Evolutionary conservation across 2,113 vertebrate species (phyloP), one percentile per base, ranked within the genome.

Genomic region (Isichthys henryi): DNA sequence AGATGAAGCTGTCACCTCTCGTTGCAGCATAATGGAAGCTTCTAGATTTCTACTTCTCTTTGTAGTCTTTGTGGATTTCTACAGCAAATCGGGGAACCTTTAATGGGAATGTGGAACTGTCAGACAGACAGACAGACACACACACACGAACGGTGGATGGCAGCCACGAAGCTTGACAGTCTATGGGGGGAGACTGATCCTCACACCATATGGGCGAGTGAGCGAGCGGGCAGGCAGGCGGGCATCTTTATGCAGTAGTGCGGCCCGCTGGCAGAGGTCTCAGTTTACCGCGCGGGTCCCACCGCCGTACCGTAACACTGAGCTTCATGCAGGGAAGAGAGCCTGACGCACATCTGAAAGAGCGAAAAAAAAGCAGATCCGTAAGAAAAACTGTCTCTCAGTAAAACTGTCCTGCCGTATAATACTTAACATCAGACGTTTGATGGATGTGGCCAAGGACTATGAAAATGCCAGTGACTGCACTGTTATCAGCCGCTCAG

Each of bases 141-240:
- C 52, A 80, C 21, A 83, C 9, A 35, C 52, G 80, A 86, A 88
- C 88, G 58, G 21, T 3, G 43, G 17, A 43, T 50, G 85, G 39
- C 35, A 31, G 58, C 89, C 89, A 77, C 2, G 86, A 62, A 88
- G 23, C 3, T 31, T 17, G 83, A 88, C 84, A 90, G 89, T 92
- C 91, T 94, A 92, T 88, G 87, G 88, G 90, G n/a, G 89, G 91
- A 93, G 92, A 93, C 91, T 93, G 92, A 92, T 92, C 90, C 43
- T 90, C 62, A 91, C 88, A 74, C 83, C 58, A 62, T 58, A 56
- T 19, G 53, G 9, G 88, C 85, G 66, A 50, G 89, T n/a, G 1
- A 27, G 84, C 49, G 87, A 58, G 56, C 56, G 21, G 6, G 21
- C 53, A 58, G 56, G 21, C 39, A 1, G 31, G 80, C 49, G 88